Conservation (phyloP, 2,113 vertebrate genomes). For the Hoplias malabaricus region DNA sequence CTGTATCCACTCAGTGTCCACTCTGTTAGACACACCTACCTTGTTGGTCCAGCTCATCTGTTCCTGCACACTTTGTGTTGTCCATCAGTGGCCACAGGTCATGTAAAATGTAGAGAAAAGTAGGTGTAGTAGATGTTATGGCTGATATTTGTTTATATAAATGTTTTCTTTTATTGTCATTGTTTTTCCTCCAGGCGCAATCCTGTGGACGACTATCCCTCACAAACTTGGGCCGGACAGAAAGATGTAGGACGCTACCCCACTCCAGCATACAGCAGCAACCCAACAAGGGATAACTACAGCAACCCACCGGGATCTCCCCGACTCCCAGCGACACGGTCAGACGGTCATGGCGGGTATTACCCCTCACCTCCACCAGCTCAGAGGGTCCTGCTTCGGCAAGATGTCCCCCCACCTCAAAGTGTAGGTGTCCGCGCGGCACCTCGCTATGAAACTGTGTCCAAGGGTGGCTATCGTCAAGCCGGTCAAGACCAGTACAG, state of each 20-base stretch:
- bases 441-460: constrained; percentile 63
- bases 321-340: constrained; percentile 22
- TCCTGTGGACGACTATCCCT: constrained; percentile 60
- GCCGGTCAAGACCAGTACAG: constrained; percentile 74
- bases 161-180: neutral
- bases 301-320: constrained; percentile 59
- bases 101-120: too few relatives aligned
- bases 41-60: too few relatives aligned
- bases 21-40: too few relatives aligned
- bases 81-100: too few relatives aligned
- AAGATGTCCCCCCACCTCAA: constrained; percentile 82
- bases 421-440: constrained; percentile 62
- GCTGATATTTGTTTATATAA: too few relatives aligned
- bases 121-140: too few relatives aligned
- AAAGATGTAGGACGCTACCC: constrained; percentile 50
- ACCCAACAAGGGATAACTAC: constrained; percentile 40
- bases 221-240: constrained; percentile 51
- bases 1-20: too few relatives aligned
- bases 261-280: constrained; percentile 57
- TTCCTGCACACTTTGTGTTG: too few relatives aligned
- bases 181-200: constrained; percentile 61
- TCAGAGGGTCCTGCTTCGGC: constrained; percentile 77
- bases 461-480: constrained; percentile 62
- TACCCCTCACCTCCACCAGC: constrained; percentile 63
- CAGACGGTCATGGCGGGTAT: constrained; percentile 66